A percentile compares a stretch with the other conserved stretches of the same genome.
These are phyloP conservation scores for Halcyon senegalensis DNA, from an alignment of 2,113 vertebrate species.

Conservation along the genomic window DNA sequence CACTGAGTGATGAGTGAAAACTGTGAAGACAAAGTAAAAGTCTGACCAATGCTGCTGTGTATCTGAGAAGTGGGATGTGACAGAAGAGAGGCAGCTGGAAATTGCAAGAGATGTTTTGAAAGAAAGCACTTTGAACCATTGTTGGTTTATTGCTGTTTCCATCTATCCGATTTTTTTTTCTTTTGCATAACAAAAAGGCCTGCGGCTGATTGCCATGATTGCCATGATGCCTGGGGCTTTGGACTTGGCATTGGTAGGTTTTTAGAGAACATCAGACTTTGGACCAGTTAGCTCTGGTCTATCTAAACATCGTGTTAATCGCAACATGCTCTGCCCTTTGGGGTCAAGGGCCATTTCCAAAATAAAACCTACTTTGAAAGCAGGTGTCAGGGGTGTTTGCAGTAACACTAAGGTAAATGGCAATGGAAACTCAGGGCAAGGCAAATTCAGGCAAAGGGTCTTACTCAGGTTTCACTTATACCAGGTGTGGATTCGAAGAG, in stretches of 20 bases:
- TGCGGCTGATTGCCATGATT: not conserved
- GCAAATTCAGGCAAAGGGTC: not conserved
- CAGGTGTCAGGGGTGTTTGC: not conserved
- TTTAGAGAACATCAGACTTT: not conserved
- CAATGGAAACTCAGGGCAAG: not conserved
- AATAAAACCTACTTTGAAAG: not conserved
- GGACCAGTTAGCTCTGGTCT: not conserved
- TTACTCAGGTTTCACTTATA: not conserved
- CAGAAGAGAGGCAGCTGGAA: constrained; percentile 14
- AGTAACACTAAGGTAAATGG: not conserved
- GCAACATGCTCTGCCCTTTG: not conserved
- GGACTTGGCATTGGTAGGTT: not conserved
- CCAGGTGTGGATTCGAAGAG: not conserved
- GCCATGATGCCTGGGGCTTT: not conserved
- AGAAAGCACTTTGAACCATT: not conserved
- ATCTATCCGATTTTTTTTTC: not conserved
- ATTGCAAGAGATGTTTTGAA: not conserved
- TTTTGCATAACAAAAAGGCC: not conserved
- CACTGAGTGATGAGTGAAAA: not conserved
- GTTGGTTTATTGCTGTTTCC: not conserved
- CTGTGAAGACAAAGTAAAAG: not conserved
- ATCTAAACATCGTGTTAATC: not conserved
- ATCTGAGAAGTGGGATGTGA: not conserved
- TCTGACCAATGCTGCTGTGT: not conserved
- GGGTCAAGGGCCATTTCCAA: not conserved